Evolutionary conservation across 37 sponge, comb jelly and placozoan species (phyloP).

Genomic region (Ianthella basta): DNA sequence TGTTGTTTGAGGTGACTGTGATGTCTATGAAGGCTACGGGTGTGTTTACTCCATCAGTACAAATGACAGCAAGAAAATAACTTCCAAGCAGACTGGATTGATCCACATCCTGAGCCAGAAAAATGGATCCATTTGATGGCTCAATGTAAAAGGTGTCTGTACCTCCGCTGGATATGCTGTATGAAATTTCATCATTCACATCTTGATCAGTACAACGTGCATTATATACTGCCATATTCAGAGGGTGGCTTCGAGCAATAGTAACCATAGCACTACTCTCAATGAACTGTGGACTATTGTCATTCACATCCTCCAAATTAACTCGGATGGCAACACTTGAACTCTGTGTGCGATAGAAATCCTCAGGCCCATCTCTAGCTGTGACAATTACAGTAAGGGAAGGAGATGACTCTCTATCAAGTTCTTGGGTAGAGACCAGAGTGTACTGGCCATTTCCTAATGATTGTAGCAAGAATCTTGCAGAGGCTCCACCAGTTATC

Average conservation of each 20-base stretch:
- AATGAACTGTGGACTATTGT: conserved; percentile 11
- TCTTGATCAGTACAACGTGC: conserved; percentile 1
- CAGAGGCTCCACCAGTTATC: conserved; percentile 1
- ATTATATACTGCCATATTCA: background rate
- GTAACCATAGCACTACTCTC: background rate
- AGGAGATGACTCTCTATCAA: background rate
- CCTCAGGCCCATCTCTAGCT: conserved; percentile 4
- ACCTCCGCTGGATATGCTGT: conserved; percentile 12
- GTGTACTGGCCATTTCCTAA: background rate
- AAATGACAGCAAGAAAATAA: background rate
- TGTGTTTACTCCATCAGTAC: background rate
- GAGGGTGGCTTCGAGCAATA: conserved; percentile 1
- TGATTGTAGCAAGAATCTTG: background rate
- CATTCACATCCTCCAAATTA: conserved; percentile 21
- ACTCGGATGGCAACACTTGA: background rate
- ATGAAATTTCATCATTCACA: conserved; percentile 27
- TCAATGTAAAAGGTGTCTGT: conserved; percentile 2
- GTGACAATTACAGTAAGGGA: background rate
- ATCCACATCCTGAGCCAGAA: background rate
- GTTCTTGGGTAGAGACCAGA: background rate
- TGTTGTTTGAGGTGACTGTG: conserved; percentile 15
- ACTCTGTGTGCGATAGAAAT: background rate
- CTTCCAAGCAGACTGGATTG: background rate
- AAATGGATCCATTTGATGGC: conserved; percentile 6
- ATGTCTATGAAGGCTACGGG: background rate